phyloP scores from a whole-genome alignment of 2,888 invertebrate genomes.

The Drosophila percnosoma region DNA sequence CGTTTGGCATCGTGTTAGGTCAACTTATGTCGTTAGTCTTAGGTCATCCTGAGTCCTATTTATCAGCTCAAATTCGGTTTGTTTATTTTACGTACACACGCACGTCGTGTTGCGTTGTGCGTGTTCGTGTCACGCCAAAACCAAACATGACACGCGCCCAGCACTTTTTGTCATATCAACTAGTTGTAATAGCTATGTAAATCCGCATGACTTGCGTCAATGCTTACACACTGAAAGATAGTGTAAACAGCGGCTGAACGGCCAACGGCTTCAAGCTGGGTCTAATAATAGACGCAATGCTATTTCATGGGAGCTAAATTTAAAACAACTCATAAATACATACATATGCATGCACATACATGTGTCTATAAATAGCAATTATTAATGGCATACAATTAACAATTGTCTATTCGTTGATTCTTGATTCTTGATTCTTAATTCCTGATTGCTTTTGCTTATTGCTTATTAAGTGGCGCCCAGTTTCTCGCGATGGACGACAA shows the following conservation, averaged over 20 bases:
- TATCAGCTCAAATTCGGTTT: neutral
- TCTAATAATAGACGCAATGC: slow-evolving; percentile 67
- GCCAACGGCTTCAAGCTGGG: slow-evolving; percentile 57
- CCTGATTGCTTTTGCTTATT: slow-evolving; percentile 35
- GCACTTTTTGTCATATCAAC: slow-evolving; percentile 33
- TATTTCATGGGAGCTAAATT: slow-evolving; percentile 72
- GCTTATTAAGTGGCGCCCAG: slow-evolving; percentile 75
- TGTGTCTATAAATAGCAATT: slow-evolving; percentile 65
- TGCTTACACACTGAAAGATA: slow-evolving; percentile 37
- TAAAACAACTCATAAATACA: slow-evolving; percentile 49
- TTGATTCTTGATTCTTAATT: slow-evolving; percentile 37
- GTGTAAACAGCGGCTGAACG: slow-evolving; percentile 53
- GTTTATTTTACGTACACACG: neutral
- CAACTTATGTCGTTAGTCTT: neutral
- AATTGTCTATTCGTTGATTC: slow-evolving; percentile 59
- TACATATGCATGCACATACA: neutral
- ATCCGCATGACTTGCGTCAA: slow-evolving; percentile 52
- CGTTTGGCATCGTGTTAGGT: too few relatives aligned
- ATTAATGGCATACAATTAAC: slow-evolving; percentile 67
- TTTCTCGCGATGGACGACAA: slow-evolving; percentile 40
- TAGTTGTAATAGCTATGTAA: slow-evolving; percentile 33
- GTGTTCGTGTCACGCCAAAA: neutral
- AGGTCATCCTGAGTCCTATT: neutral
- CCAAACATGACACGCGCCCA: slow-evolving; percentile 22
- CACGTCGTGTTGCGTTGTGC: neutral